A percentile compares a stretch with the other conserved stretches of the same genome.
phyloP scores from a whole-genome alignment of 2,113 vertebrate species.

The Rattus norvegicus region DNA sequence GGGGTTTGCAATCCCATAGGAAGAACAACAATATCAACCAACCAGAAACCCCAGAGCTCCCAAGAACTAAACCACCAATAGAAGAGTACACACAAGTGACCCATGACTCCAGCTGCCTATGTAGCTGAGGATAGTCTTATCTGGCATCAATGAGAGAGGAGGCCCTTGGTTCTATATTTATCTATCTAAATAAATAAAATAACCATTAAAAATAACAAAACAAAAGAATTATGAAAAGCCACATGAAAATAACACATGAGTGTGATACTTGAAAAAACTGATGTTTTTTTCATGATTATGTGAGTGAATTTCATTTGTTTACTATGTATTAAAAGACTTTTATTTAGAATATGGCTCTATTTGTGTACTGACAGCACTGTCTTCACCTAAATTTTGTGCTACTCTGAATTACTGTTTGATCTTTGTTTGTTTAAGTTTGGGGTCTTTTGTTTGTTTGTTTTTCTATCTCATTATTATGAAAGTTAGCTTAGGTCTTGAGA shows the following conservation, averaged over 20 bases:
- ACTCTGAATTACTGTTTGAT: not conserved
- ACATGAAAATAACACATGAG: not conserved
- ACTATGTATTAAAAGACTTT: accelerated
- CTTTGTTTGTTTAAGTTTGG: not conserved
- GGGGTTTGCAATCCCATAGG: no score
- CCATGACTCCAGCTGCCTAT: no score
- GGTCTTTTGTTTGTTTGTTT: not conserved
- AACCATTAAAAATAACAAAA: no score
- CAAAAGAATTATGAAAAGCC: not conserved
- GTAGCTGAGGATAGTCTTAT: no score
- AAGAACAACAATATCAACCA: no score
- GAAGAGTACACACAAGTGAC: no score
- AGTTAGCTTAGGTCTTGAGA: not conserved
- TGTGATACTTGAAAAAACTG: not conserved
- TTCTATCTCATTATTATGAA: not conserved
- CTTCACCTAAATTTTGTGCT: not conserved
- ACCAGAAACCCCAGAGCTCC: no score
- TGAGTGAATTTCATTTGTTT: not conserved
- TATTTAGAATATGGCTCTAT: not conserved
- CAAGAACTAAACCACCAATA: no score
- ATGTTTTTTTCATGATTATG: not conserved
- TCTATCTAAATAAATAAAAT: no score
- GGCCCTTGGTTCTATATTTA: no score
- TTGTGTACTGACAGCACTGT: not conserved
- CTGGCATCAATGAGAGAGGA: no score